Evolutionary conservation across 1,140 invertebrate species (phyloP), one percentile per base, ranked within the genome.

Genomic region (Alviniconcha marisindica): DNA sequence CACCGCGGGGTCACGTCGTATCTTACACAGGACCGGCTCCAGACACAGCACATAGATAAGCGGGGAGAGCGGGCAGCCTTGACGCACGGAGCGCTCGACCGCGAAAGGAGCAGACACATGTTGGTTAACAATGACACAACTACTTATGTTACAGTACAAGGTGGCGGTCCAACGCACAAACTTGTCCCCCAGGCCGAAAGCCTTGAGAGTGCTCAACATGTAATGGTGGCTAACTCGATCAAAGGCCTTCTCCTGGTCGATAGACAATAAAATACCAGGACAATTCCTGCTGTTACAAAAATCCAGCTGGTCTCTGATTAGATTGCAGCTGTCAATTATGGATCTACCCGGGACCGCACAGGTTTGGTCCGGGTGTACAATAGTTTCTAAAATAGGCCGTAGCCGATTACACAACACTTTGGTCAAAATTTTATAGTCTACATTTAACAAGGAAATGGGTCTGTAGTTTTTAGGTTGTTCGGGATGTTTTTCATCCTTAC

Each of bases 21-120:
- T 80, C n/a, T 82, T 83, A 5, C 21, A 56, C 7, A 63, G 42
- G 40, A 88, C 40, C 36, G 90, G 88, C 42, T 94, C 91, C 0
- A 94, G 83, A 0, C 87, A 87, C 0, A 94, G 76, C 63, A 93
- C 92, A 85, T 94, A 94, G 0, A 93, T 77, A 0, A 93, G 77
- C 0, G 90, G 89, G 74, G 91, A 92, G 7, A 93, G 63, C 0
- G 92, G 91, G 81, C 91, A 91, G 18, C 93, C 92, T 78, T 94
- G 93, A 12, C 84, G 84, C 0, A 94, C 90, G 28, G 92, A 91
- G 0, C 91, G 28, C 0, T 38, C 48, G 10, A 93, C 83, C 4
- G 71, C 31, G 56, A 93, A 90, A 0, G 71, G 77, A 0, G 87
- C 76, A 0, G 91, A 84, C 7, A 84, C 74, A 69, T 28, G 63